phyloP scores from a whole-genome alignment of 2,797 vertebrate species.

The Premnoplex brunnescens region DNA sequence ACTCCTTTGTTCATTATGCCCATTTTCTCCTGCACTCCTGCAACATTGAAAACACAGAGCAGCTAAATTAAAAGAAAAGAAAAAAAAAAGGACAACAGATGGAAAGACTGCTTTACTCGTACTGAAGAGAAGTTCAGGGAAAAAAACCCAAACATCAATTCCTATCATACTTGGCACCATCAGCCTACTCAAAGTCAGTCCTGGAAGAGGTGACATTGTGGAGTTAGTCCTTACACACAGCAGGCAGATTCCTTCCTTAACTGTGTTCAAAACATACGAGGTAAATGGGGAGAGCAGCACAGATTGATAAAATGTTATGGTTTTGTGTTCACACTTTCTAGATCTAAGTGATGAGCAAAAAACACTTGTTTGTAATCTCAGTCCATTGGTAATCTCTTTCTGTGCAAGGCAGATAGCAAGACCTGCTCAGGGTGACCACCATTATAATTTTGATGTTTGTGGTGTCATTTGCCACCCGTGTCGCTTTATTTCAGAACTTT shows the following conservation, averaged over 20 bases:
- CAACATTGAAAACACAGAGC: neutral
- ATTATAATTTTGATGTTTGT: neutral
- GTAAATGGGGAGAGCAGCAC: neutral
- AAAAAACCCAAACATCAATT: neutral
- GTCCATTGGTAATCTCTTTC: neutral
- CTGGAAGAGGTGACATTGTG: neutral
- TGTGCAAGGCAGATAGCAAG: neutral
- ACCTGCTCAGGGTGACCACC: neutral
- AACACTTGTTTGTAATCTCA: neutral
- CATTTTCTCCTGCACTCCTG: constrained; percentile 99
- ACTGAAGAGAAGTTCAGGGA: neutral
- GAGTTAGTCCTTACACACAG: neutral
- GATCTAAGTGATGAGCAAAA: neutral
- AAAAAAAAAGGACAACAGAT: neutral
- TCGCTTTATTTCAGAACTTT: neutral
- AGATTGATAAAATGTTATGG: accelerated
- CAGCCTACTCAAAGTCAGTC: neutral
- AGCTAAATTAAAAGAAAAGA: neutral
- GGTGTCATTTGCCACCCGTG: neutral
- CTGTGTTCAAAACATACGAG: accelerated
- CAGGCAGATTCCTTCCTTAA: neutral
- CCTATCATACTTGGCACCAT: neutral
- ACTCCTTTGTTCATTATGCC: constrained; percentile 98
- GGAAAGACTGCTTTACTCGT: neutral
- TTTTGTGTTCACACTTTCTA: neutral